Conservation (phyloP, 2,113 vertebrate genomes). For the Epinephelus lanceolatus region DNA sequence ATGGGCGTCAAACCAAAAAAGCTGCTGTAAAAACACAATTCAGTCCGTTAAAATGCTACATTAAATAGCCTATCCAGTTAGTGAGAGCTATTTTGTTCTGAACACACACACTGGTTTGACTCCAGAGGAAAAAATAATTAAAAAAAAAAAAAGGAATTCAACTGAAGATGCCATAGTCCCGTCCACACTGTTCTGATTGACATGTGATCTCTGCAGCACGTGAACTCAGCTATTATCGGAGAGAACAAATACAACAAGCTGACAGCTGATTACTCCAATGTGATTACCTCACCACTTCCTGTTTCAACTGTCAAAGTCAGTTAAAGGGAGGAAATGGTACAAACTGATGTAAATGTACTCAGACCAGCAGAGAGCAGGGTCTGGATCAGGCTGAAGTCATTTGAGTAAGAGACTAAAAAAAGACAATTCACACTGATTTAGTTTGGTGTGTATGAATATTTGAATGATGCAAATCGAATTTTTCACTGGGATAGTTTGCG, state of each 20-base stretch:
- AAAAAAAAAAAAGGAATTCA: neutral
- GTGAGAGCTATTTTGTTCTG: neutral
- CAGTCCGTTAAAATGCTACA: too few species aligned
- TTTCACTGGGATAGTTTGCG: neutral
- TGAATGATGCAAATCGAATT: neutral
- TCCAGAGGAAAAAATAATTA: neutral
- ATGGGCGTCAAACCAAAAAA: too few species aligned
- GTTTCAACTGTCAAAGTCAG: neutral
- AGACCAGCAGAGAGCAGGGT: neutral
- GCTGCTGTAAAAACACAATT: too few species aligned
- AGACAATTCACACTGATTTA: neutral
- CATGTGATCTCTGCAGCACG: neutral
- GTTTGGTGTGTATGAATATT: neutral
- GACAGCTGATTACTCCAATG: conserved; percentile 22
- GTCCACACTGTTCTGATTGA: neutral
- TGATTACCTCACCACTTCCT: neutral
- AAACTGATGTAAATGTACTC: neutral
- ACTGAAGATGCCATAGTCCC: neutral
- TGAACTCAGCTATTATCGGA: neutral
- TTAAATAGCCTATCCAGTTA: too few species aligned
- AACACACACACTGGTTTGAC: neutral
- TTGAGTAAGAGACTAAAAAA: too few species aligned
- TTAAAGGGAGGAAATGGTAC: neutral
- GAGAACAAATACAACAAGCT: conserved; percentile 12
- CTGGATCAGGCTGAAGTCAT: too few species aligned